phyloP scores from a whole-genome alignment of 2,113 vertebrate species.

The Heloderma charlesbogerti region DNA sequence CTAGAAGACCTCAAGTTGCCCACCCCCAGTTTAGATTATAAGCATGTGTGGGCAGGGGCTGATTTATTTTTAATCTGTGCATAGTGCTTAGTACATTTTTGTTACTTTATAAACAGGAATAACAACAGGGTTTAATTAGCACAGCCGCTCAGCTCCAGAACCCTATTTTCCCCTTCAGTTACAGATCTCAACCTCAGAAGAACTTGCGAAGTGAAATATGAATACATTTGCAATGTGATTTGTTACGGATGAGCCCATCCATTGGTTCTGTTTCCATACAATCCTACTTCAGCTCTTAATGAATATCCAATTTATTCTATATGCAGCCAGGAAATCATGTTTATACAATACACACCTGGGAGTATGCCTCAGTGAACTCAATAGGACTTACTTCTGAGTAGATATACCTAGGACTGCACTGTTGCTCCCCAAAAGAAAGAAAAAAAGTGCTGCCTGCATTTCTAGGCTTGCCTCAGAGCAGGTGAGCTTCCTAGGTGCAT shows the following conservation, averaged over 20 bases:
- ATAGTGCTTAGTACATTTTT: background rate
- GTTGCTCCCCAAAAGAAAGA: conserved; percentile 35
- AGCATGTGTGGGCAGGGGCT: background rate
- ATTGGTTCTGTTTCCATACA: background rate
- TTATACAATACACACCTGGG: too few relatives aligned
- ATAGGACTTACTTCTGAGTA: background rate
- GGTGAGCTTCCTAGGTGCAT: conserved; percentile 15
- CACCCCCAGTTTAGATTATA: background rate
- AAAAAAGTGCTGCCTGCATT: conserved; percentile 42
- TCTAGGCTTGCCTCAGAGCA: conserved; percentile 35
- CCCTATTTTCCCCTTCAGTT: background rate
- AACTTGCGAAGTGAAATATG: background rate
- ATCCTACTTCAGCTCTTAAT: background rate
- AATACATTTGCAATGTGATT: background rate
- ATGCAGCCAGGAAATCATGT: too few relatives aligned
- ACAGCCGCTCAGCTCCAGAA: background rate
- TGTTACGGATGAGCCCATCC: background rate
- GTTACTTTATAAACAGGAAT: background rate
- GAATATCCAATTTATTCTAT: background rate
- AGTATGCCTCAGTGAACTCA: background rate
- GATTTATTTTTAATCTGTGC: background rate
- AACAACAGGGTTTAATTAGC: background rate
- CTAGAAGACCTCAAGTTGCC: too few relatives aligned
- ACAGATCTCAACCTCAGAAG: background rate
- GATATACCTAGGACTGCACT: background rate